Evolutionary conservation across 2,797 vertebrate species (phyloP), one percentile per base, ranked within the genome.

Genomic region (Miichthys miiuy): DNA sequence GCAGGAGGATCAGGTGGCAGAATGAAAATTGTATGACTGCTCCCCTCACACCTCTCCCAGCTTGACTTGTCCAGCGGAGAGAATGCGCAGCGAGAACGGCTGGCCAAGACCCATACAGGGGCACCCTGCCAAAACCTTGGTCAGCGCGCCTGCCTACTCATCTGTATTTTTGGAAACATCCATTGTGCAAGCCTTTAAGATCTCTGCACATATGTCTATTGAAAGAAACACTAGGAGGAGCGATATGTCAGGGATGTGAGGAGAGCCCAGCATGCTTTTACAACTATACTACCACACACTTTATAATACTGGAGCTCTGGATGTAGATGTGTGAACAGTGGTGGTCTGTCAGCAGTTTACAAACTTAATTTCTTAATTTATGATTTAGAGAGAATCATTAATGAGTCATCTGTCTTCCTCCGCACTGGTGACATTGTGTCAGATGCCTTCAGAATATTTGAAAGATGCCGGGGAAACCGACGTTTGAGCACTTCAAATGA

Each of bases 151-250:
- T 92, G 90, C 92, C 86, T 87, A 77, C 87, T 90, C 86, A 48
- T 76, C 91, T 90, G 79, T 92, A 94, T 93, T 93, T 95, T 94
- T 93, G 90, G 91, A 94, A 94, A 92, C 89, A 92, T 86, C 90
- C 84, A 95, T 94, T 94, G 95, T 89, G 84, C 91, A 90, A 91
- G 89, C 88, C 79, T 91, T 92, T 88, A 90, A 93, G 90, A 91
- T 93, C 83, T 80, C 79, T 64, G 75, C 56, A 57, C 75, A 48
- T 81, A 73, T 62, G 81, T 84, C 67, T 71, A 60, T 83, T 90
- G 79, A 82, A 91, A 85, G 79, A 77, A 75, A 79, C 63, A 83
- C 69, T 27, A 60, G 79, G 80, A 84, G 83, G 85, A 77, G 72
- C 75, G 87, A 88, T 76, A 85, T 80, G 88, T 77, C 74, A 84